A percentile compares a stretch with the other conserved stretches of the same genome.
These are phyloP conservation scores for Phyllostomus discolor DNA, from an alignment of 2,113 vertebrate genomes.

Conservation along the genomic window DNA sequence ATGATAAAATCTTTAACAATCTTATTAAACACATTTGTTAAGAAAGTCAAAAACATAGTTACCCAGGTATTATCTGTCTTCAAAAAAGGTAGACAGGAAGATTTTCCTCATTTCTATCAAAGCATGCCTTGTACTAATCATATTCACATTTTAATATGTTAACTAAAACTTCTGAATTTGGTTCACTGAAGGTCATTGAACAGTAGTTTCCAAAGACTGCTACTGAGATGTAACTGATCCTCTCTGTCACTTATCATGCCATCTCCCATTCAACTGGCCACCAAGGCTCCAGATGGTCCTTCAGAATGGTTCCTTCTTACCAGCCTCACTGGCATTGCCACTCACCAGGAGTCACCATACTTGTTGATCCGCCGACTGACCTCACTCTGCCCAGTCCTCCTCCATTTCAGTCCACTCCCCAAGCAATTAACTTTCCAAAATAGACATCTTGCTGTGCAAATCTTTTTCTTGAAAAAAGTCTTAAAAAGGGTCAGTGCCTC, in stretches of 20 bases:
- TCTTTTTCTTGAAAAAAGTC: background rate
- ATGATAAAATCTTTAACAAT: background rate
- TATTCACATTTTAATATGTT: background rate
- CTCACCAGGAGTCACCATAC: background rate
- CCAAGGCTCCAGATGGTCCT: background rate
- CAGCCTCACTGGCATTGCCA: background rate
- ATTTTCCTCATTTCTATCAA: background rate
- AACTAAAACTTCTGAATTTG: background rate
- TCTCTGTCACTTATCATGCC: background rate
- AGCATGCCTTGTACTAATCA: background rate
- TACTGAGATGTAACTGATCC: background rate
- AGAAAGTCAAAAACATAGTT: background rate
- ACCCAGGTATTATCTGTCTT: background rate
- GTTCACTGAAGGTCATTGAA: background rate
- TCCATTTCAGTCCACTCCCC: background rate
- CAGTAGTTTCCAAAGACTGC: background rate
- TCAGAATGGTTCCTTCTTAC: background rate
- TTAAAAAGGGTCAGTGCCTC: background rate
- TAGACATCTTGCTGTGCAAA: background rate
- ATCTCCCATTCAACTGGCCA: background rate
- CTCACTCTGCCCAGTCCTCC: fast-evolving
- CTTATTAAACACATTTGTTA: background rate
- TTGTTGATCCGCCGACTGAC: background rate
- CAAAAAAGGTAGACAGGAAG: background rate
- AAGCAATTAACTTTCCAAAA: background rate